These are phyloP conservation scores for Apis mellifera DNA, from an alignment of 1,140 invertebrate genomes.

Conservation along the genomic window Amel_HAv3.1 CM009934.2:2801501-2802000, in stretches of 20 bases:
- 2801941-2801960: background rate
- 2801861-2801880: slow-evolving; percentile 47
- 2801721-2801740: slow-evolving; percentile 13
- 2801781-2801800: slow-evolving; percentile 51
- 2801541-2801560: background rate
- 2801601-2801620: slow-evolving; percentile 43
- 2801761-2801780: slow-evolving; percentile 27
- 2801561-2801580: slow-evolving; percentile 53
- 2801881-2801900: slow-evolving; percentile 38
- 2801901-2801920: slow-evolving; percentile 5
- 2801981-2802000: slow-evolving; percentile 13
- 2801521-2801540: slow-evolving; percentile 33
- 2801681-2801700: background rate
- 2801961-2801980: background rate
- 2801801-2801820: slow-evolving; percentile 58
- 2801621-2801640: background rate
- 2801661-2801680: slow-evolving; percentile 10
- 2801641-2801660: background rate
- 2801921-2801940: slow-evolving; percentile 7
- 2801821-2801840: slow-evolving; percentile 53
- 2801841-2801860: slow-evolving; percentile 52
- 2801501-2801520: slow-evolving; percentile 6
- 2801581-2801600: slow-evolving; percentile 22
- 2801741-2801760: background rate
- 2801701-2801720: slow-evolving; percentile 2